Evolutionary conservation across 2,888 invertebrate species (phyloP).

Genomic region (Seira ritae): DNA sequence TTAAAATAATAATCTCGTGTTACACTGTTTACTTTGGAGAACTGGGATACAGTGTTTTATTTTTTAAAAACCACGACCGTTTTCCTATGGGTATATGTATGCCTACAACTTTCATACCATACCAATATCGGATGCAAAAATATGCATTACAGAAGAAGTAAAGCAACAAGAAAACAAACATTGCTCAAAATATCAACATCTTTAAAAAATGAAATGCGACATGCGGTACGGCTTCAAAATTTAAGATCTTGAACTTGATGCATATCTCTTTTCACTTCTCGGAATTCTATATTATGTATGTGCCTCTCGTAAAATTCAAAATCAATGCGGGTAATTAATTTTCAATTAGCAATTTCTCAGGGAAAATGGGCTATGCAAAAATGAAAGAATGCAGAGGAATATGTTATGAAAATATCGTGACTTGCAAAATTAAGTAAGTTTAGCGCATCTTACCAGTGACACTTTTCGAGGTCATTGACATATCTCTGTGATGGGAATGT

Average conservation of each 20-base stretch:
- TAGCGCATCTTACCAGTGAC: conserved; percentile 49
- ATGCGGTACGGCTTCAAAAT: neutral
- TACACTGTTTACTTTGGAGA: conserved; percentile 60
- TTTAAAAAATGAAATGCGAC: neutral
- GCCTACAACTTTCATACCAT: neutral
- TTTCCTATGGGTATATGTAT: neutral
- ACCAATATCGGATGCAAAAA: conserved; percentile 27
- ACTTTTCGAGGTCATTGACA: conserved; percentile 65
- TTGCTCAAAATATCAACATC: neutral
- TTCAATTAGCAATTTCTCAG: neutral
- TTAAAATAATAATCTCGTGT: conserved; percentile 62
- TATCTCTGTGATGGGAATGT: conserved; percentile 53
- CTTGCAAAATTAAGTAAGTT: conserved; percentile 4
- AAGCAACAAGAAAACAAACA: conserved; percentile 15
- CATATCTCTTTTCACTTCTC: neutral
- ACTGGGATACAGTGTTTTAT: conserved; percentile 34
- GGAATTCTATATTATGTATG: neutral
- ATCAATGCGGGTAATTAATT: neutral
- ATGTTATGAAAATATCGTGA: neutral
- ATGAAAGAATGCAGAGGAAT: neutral
- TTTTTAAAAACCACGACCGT: conserved; percentile 32
- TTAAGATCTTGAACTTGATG: neutral
- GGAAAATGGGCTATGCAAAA: no score
- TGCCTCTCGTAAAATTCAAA: neutral
- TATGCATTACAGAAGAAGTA: conserved; percentile 32